Conservation (phyloP, 2,797 vertebrate species). For the Pristis pectinata region DNA sequence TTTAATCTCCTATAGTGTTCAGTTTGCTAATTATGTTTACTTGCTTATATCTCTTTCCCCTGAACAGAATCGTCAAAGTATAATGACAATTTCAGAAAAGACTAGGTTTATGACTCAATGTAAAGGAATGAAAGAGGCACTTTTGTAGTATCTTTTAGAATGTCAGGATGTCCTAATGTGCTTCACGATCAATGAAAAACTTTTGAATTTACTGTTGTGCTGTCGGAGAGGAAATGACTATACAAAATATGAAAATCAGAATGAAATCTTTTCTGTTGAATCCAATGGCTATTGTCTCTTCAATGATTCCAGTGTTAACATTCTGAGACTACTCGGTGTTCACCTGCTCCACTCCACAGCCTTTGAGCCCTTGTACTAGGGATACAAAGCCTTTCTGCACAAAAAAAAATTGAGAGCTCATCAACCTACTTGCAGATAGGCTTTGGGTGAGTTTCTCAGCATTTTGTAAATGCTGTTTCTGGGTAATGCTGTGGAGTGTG, state of each 20-base stretch:
- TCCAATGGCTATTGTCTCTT: background rate
- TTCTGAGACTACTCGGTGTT: background rate
- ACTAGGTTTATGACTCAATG: background rate
- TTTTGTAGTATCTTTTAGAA: too few species aligned
- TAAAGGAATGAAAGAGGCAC: too few species aligned
- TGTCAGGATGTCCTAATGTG: too few species aligned
- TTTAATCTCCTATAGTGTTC: background rate
- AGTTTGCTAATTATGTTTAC: background rate
- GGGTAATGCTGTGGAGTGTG: background rate
- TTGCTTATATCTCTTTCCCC: background rate
- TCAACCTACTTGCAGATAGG: background rate
- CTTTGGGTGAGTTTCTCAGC: conserved; percentile 15
- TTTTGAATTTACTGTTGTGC: too few species aligned
- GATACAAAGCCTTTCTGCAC: background rate
- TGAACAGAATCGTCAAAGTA: background rate
- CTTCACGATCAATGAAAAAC: too few species aligned
- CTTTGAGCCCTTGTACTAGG: background rate
- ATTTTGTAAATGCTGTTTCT: background rate
- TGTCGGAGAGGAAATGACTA: background rate
- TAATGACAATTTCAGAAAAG: background rate
- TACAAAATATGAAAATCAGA: background rate
- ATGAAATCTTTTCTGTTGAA: background rate
- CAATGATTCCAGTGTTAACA: background rate
- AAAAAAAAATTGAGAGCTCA: background rate
- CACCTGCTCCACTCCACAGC: conserved; percentile 17